A percentile compares a stretch with the other conserved stretches of the same genome.
Evolutionary conservation across 2,888 invertebrate species (phyloP).

Genomic region (Phengaris alcon): DNA sequence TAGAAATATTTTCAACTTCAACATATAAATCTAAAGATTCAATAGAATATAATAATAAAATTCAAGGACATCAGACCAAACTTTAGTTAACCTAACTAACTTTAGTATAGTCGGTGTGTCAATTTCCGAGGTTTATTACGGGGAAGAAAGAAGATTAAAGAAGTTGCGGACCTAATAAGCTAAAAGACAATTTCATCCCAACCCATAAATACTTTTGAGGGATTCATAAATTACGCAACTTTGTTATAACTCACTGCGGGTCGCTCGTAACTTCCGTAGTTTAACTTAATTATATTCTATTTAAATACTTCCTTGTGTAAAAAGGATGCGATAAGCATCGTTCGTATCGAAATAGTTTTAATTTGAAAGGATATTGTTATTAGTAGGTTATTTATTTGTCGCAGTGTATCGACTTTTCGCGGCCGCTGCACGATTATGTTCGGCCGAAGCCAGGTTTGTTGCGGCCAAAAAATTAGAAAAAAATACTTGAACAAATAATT

Average conservation of each 20-base stretch:
- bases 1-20: background rate
- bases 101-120: background rate
- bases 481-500: too few species aligned
- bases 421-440: too few species aligned
- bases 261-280: constrained; percentile 7
- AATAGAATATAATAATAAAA: background rate
- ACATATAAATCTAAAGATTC: background rate
- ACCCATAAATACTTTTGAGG: constrained; percentile 19
- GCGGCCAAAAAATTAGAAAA: too few species aligned
- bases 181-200: constrained; percentile 21
- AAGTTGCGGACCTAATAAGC: constrained; percentile 16
- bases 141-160: constrained; percentile 4
- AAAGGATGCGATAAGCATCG: background rate
- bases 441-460: too few species aligned
- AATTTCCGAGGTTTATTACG: constrained; percentile 3
- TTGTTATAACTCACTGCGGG: constrained; percentile 2
- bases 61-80: background rate
- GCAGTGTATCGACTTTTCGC: too few species aligned
- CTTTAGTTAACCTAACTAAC: background rate
- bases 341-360: background rate
- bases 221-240: constrained; percentile 12
- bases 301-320: background rate
- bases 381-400: background rate
- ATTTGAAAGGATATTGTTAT: background rate
- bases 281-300: background rate